phyloP scores from a whole-genome alignment of 2,888 invertebrate genomes.

The Acleris cristana region DNA sequence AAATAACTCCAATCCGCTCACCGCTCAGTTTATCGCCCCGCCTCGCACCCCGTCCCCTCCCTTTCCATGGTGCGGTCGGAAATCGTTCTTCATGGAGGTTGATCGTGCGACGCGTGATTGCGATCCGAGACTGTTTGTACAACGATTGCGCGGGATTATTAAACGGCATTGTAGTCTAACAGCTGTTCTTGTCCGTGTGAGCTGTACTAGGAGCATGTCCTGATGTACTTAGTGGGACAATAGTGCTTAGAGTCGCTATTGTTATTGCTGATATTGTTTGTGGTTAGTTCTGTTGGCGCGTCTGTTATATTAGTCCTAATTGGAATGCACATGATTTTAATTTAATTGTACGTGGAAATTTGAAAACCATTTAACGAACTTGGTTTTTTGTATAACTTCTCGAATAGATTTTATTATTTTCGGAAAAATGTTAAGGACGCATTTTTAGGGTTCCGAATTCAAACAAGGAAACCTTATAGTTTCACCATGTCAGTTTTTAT shows the following conservation, averaged over 20 bases:
- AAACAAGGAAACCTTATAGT: too few species aligned
- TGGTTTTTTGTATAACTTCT: too few species aligned
- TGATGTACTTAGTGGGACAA: neutral
- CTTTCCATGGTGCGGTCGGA: constrained; percentile 31
- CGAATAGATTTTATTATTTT: too few species aligned
- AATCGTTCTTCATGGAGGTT: constrained; percentile 34
- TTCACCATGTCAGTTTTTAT: too few species aligned
- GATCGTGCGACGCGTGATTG: constrained; percentile 36
- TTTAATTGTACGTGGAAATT: too few species aligned
- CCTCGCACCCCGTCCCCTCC: neutral
- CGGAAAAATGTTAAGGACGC: too few species aligned
- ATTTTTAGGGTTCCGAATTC: too few species aligned
- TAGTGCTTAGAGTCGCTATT: neutral
- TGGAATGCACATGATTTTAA: too few species aligned
- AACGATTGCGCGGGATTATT: constrained; percentile 34
- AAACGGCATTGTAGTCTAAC: constrained; percentile 26
- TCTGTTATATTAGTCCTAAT: neutral
- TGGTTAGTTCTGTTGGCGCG: neutral
- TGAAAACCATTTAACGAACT: too few species aligned
- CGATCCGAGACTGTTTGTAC: constrained; percentile 34
- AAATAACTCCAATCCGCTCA: neutral
- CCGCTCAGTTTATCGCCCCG: constrained; percentile 21
- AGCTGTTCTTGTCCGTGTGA: constrained; percentile 7
- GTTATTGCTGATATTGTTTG: neutral
- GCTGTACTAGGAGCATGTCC: neutral